phyloP scores from a whole-genome alignment of 2,113 vertebrate genomes.

The Aegypius monachus region DNA sequence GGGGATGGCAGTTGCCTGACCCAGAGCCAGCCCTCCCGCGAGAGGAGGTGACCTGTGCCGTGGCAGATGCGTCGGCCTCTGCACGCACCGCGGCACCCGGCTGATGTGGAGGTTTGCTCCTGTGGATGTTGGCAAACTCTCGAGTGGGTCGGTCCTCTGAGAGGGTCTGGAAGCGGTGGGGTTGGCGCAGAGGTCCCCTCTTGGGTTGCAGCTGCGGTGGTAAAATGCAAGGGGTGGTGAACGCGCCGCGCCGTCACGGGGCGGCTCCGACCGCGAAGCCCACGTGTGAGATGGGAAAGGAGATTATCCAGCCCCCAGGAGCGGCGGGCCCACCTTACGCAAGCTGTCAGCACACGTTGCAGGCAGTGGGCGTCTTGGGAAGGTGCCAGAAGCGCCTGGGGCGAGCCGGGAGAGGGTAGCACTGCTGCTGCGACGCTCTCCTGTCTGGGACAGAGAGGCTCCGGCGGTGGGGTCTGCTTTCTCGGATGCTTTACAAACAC shows the following conservation, averaged over 20 bases:
- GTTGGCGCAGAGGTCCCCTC: fast-evolving
- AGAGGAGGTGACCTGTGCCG: not conserved
- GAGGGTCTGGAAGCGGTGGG: not conserved
- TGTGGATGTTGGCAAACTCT: not conserved
- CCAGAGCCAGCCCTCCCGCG: not conserved
- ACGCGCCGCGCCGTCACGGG: fast-evolving
- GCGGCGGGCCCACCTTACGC: not conserved
- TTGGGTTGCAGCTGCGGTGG: not conserved
- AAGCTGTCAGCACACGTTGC: not conserved
- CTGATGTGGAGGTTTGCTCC: not conserved
- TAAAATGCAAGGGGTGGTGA: not conserved
- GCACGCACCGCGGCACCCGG: fast-evolving
- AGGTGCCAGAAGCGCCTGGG: not conserved
- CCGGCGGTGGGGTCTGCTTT: not conserved
- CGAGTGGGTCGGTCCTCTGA: not conserved
- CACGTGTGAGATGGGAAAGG: fast-evolving
- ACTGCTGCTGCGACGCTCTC: not conserved
- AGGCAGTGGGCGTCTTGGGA: not conserved
- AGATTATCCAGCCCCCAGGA: not conserved
- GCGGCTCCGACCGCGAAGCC: fast-evolving
- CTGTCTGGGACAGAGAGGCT: not conserved
- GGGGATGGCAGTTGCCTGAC: not conserved
- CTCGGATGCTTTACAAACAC: fast-evolving
- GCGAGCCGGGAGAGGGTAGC: fast-evolving
- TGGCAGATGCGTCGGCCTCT: not conserved